Conservation (phyloP, 2,797 vertebrate species). For the Phalloptychus januarius region DNA sequence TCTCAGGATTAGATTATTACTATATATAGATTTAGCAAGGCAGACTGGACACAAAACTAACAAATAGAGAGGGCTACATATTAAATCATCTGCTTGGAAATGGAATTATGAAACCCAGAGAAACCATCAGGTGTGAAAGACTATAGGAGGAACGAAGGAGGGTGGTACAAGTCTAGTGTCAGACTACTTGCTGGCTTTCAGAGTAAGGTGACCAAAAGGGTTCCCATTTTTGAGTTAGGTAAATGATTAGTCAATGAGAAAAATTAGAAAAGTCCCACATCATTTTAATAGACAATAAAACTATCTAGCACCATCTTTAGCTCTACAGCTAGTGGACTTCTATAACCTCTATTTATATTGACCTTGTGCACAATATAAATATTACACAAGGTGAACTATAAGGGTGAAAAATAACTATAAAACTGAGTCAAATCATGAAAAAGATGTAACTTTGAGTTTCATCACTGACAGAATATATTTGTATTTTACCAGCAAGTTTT, state of each 20-base stretch:
- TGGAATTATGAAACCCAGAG: not conserved
- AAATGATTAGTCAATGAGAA: too few relatives aligned
- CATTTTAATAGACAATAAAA: not conserved
- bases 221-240: too few relatives aligned
- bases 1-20: not conserved
- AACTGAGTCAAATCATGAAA: not conserved
- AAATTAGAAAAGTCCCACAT: not conserved
- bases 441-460: conserved; percentile 6
- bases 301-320: not conserved
- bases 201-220: too few relatives aligned
- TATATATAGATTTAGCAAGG: not conserved
- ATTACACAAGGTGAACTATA: too few relatives aligned
- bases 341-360: not conserved
- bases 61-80: too few relatives aligned
- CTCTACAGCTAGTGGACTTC: not conserved
- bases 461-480: conserved; percentile 31
- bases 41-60: too few relatives aligned
- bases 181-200: too few relatives aligned
- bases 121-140: too few relatives aligned
- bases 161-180: too few relatives aligned
- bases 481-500: conserved; percentile 40
- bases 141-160: too few relatives aligned
- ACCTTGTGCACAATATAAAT: conserved; percentile 6
- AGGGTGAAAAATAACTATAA: not conserved
- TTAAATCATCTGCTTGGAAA: too few relatives aligned